These are phyloP conservation scores for Acanthosepion pharaonis DNA, from an alignment of 2,888 invertebrate genomes.

Conservation along the genomic window DNA sequence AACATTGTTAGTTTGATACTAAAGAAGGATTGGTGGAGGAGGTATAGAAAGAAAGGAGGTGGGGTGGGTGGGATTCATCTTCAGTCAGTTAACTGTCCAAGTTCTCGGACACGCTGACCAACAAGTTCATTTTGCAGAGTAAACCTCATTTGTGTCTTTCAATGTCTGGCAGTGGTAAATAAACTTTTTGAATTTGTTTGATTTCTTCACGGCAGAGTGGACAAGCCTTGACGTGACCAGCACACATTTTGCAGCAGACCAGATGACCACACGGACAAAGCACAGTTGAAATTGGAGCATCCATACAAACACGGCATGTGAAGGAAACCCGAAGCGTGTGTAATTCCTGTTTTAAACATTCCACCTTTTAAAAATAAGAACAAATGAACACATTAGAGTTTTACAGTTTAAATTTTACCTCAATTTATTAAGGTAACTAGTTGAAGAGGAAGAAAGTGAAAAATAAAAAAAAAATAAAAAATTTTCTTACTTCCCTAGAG, in stretches of 20 bases:
- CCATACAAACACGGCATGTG: conserved; percentile 90
- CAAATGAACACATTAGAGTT: conserved; percentile 36
- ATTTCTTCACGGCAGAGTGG: conserved; percentile 85
- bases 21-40: not conserved
- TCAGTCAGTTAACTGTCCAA: too few species aligned
- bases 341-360: conserved; percentile 52
- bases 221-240: conserved; percentile 83
- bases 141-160: not conserved
- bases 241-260: conserved; percentile 86
- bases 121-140: not conserved
- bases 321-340: conserved; percentile 73
- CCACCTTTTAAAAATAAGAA: conserved; percentile 61
- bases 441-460: not conserved
- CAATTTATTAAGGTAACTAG: not conserved
- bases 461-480: too few species aligned
- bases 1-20: not conserved
- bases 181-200: conserved; percentile 82
- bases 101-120: not conserved
- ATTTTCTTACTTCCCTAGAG: too few species aligned
- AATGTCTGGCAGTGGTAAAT: conserved; percentile 67
- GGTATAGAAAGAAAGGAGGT: not conserved
- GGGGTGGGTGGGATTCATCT: not conserved
- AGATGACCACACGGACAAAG: conserved; percentile 93
- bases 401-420: not conserved
- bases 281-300: conserved; percentile 85